These are phyloP conservation scores for Diacarnus erythraeanus DNA, from an alignment of 37 sponge, comb jelly and placozoan genomes.

Conservation along the genomic window DNA sequence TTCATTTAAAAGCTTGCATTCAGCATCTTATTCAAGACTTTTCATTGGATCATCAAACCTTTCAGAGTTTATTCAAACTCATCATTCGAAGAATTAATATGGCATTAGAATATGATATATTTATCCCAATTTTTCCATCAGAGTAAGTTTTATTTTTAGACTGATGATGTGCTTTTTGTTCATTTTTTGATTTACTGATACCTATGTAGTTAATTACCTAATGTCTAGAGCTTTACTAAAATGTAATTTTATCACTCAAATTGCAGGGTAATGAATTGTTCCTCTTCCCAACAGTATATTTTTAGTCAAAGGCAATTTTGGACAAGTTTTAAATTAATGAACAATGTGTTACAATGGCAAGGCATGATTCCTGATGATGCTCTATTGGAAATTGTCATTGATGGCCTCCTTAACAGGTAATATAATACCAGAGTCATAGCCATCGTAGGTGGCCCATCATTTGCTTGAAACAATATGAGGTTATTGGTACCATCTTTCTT, in stretches of 20 bases:
- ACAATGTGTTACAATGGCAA: slow-evolving; percentile 60
- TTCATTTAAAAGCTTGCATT: slow-evolving; percentile 17
- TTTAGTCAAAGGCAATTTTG: slow-evolving; percentile 75
- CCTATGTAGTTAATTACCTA: background rate
- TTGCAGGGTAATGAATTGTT: slow-evolving; percentile 52
- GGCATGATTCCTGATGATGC: slow-evolving; percentile 36
- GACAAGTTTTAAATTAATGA: slow-evolving; percentile 69
- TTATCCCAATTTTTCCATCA: slow-evolving; percentile 52
- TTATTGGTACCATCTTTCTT: background rate
- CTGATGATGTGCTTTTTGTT: background rate
- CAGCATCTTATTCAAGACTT: slow-evolving; percentile 42
- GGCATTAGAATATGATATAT: slow-evolving; percentile 51
- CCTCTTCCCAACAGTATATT: slow-evolving; percentile 16
- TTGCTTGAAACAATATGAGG: too few relatives aligned
- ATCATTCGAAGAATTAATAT: slow-evolving; percentile 10
- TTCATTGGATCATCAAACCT: slow-evolving; percentile 28
- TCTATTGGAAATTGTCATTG: slow-evolving; percentile 60
- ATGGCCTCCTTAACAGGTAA: slow-evolving; percentile 75
- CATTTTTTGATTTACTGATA: background rate
- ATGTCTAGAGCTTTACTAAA: too few relatives aligned
- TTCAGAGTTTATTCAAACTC: slow-evolving; percentile 33
- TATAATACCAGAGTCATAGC: background rate
- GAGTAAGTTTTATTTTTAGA: slow-evolving; percentile 41
- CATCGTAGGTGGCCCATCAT: background rate
- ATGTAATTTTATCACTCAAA: background rate